A percentile compares a stretch with the other conserved stretches of the same genome.
Conservation (phyloP, 2,888 invertebrate genomes). For the Brenthis daphne region DNA sequence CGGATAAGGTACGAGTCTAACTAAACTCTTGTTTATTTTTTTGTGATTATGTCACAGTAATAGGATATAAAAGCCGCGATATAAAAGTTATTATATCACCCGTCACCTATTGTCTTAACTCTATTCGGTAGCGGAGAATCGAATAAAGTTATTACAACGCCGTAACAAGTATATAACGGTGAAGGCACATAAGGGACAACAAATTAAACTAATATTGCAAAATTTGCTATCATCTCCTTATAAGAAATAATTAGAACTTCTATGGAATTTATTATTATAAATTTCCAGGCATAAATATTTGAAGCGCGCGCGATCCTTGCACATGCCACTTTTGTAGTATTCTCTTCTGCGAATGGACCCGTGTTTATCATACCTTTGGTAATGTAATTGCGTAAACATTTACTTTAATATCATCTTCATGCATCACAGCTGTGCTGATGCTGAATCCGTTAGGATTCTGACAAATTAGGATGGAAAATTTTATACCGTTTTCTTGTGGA, state of each 20-base stretch:
- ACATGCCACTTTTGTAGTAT: conserved; percentile 12
- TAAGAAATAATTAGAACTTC: not conserved
- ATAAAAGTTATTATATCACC: too few species aligned
- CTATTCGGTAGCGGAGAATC: too few species aligned
- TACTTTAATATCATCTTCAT: conserved; percentile 29
- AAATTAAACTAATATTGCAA: too few species aligned
- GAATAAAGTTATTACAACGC: too few species aligned
- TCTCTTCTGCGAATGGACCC: conserved; percentile 11
- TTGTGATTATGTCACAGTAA: too few species aligned
- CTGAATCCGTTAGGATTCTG: conserved; percentile 16
- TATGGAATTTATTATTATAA: not conserved
- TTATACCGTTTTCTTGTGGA: not conserved
- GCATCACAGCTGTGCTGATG: conserved; percentile 20
- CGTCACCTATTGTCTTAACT: too few species aligned
- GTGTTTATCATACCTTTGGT: conserved; percentile 31
- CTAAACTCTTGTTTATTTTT: too few species aligned
- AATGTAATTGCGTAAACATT: conserved; percentile 33
- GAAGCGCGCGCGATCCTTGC: not conserved
- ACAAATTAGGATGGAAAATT: conserved; percentile 23
- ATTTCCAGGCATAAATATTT: conserved; percentile 13
- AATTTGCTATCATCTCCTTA: too few species aligned
- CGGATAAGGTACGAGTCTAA: too few species aligned
- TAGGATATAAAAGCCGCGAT: too few species aligned
- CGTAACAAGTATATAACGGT: too few species aligned
- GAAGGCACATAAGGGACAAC: too few species aligned